Base-by-base conservation (phyloP, 2,797 vertebrate species). In the Megaceryle alcyon region DNA sequence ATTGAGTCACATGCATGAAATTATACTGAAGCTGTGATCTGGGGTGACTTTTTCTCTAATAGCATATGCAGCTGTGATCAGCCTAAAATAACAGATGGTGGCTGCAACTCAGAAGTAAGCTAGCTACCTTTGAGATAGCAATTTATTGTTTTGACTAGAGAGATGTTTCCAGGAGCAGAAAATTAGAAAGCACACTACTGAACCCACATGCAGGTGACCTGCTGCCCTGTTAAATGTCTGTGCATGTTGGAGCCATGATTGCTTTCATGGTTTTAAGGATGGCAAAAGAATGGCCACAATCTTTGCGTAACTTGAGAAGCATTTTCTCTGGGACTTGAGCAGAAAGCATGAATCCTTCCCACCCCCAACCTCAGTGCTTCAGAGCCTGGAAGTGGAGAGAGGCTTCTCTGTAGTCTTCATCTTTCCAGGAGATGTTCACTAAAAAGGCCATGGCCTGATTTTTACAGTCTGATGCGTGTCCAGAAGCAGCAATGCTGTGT, bases 11-110 rank as follows among this genome's bases (percentile, higher is more conserved):
- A 13, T 0, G 0, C 46, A 35, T 59, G 46, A 82, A 90, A 82
- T 94, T 57, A 37, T 17, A 51, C 33, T 14, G 17, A 63, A 76
- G 70, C 92, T 68, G 60, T 85, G 86, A 88, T 86, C 77, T 61
- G 48, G 64, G 37, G 20, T 61, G 31, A 31, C 33, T 79, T 91
- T 91, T 86, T 90, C 51, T 83, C 7, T 79, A 88, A 26, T 82
- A 51, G 56, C 25, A 25, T 22, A n/a, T 41, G 68, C 63, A 66
- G 94, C 28, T 19, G 12, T 70, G 63, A 41, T 61, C 66, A 59
- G 41, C 21, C 48, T 77, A 7, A 87, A 91, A 46, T 73, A 86
- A 88, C 63, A 91, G 76, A 64, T 61, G 13, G 59, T 53, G 73
- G 26, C 85, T 78, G 56, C 43, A 56, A 11, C 57, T 63, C 56